These are phyloP conservation scores for Zoanthus sociatus DNA, from an alignment of 92 coral and sea anemone species.

Conservation along the genomic window DNA sequence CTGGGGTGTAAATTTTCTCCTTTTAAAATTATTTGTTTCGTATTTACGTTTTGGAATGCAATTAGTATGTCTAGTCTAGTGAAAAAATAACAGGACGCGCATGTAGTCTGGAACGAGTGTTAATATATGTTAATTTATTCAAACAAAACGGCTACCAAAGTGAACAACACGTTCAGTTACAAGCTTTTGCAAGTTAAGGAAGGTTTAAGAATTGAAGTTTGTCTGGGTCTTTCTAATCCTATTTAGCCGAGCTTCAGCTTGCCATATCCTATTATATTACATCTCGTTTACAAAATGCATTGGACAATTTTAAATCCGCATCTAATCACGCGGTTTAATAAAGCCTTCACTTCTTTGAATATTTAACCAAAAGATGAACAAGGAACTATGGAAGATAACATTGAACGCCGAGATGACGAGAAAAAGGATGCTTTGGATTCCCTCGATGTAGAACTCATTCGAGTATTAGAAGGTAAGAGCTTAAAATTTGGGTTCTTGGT, in stretches of 20 bases:
- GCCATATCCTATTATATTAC: background rate
- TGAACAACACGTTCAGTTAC: conserved; percentile 19
- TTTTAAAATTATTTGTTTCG: no score
- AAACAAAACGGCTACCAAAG: conserved; percentile 27
- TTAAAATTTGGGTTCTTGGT: background rate
- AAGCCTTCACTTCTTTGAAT: background rate
- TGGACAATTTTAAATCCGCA: background rate
- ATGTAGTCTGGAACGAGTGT: background rate
- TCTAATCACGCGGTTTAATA: no score
- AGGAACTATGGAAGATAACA: conserved; percentile 5
- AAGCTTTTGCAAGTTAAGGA: background rate
- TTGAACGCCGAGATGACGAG: conserved; percentile 8
- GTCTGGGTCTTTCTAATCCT: conserved; percentile 16
- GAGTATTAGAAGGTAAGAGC: conserved; percentile 16
- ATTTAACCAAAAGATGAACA: background rate
- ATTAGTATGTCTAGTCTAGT: no score
- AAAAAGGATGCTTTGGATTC: background rate
- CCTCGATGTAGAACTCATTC: background rate
- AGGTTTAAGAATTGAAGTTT: background rate
- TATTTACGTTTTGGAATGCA: no score
- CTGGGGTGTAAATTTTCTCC: no score
- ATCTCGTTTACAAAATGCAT: background rate
- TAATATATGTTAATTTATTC: conserved; percentile 14
- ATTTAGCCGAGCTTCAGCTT: background rate
- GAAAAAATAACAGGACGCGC: no score